Evolutionary conservation across 1,140 invertebrate genomes (phyloP).

Genomic region (Tetramorium simillimum): DNA sequence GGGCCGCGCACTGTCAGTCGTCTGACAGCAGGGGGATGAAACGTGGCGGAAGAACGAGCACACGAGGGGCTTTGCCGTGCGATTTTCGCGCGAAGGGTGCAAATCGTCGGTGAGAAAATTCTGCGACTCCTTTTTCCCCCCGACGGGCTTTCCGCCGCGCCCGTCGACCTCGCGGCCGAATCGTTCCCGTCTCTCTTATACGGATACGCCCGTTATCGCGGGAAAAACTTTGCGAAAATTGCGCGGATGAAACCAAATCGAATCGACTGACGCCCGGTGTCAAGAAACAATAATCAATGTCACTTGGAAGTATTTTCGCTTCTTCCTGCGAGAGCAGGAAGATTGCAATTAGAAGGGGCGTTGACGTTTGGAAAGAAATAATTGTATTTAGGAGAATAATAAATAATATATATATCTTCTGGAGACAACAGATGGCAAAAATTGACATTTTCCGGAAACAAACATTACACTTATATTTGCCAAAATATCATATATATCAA

Average conservation of each 20-base stretch:
- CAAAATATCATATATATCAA: background rate
- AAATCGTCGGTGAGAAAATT: constrained; percentile 72
- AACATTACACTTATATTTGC: background rate
- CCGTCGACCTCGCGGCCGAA: background rate
- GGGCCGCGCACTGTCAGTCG: constrained; percentile 64
- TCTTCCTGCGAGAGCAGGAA: background rate
- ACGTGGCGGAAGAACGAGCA: constrained; percentile 78
- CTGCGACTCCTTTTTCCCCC: constrained; percentile 43
- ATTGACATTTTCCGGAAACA: constrained; percentile 2
- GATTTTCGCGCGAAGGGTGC: constrained; percentile 77
- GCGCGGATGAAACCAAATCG: constrained; percentile 2
- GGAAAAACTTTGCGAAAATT: constrained; percentile 5
- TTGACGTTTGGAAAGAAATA: background rate
- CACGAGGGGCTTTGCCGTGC: constrained; percentile 62
- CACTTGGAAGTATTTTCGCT: background rate
- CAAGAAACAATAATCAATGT: background rate
- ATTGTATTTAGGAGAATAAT: background rate
- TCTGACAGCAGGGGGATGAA: constrained; percentile 78
- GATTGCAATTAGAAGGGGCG: background rate
- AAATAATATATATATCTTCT: background rate
- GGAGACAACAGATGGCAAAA: background rate
- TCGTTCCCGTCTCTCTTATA: background rate
- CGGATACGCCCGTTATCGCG: background rate
- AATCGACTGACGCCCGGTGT: background rate
- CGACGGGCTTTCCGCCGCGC: background rate